Evolutionary conservation across 2,888 invertebrate genomes (phyloP).

Genomic region (Leptinotarsa rubiginosa): DNA sequence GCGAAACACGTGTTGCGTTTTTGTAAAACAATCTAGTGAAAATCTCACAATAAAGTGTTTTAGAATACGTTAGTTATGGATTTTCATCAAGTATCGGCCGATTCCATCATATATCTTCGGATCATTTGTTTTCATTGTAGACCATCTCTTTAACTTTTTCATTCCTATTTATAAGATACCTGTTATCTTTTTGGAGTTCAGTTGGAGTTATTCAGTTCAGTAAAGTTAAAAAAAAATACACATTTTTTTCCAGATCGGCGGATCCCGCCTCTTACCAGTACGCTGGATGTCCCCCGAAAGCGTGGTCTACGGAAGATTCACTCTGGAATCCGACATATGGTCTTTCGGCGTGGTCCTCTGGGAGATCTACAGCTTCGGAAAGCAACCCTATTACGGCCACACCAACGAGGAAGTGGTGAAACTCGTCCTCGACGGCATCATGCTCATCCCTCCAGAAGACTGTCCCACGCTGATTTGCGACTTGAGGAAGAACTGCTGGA

Average conservation of each 20-base stretch:
- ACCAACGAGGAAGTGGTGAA: slow-evolving; percentile 89
- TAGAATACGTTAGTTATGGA: too few species aligned
- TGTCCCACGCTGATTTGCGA: slow-evolving; percentile 80
- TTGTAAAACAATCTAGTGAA: too few species aligned
- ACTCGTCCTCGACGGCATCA: slow-evolving; percentile 82
- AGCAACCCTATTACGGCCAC: slow-evolving; percentile 92
- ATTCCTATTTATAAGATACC: too few species aligned
- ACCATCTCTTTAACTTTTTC: too few species aligned
- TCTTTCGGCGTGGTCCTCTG: slow-evolving; percentile 92
- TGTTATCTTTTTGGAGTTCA: too few species aligned
- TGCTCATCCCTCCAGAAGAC: slow-evolving; percentile 83
- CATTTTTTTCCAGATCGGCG: slow-evolving; percentile 72
- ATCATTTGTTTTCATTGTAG: too few species aligned
- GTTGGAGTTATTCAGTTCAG: too few species aligned
- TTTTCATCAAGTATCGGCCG: too few species aligned
- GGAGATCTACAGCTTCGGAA: slow-evolving; percentile 94
- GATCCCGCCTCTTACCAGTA: slow-evolving; percentile 84
- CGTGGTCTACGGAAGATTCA: slow-evolving; percentile 88
- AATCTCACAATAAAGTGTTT: too few species aligned
- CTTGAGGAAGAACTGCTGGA: slow-evolving; percentile 85
- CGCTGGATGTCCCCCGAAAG: slow-evolving; percentile 98
- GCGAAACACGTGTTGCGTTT: too few species aligned
- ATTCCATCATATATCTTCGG: too few species aligned
- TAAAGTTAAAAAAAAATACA: too few species aligned
- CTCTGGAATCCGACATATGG: slow-evolving; percentile 93